Conservation (phyloP, 1,140 invertebrate genomes). For the Anoplophora glabripennis region DNA sequence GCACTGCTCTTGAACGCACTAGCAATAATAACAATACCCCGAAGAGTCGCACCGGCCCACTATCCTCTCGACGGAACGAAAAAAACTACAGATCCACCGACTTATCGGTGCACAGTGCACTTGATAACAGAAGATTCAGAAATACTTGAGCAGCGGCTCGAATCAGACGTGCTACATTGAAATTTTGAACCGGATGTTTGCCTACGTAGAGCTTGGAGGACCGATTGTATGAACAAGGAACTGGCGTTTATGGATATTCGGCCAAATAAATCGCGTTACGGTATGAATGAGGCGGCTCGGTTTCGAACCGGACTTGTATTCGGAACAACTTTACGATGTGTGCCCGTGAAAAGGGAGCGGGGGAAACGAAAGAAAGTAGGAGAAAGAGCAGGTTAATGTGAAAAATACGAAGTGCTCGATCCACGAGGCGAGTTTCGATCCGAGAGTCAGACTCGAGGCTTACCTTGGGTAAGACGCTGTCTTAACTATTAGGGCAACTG, state of each 20-base stretch:
- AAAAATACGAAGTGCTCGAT: constrained; percentile 11
- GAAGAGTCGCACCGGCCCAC: too few relatives aligned
- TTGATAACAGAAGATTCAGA: not conserved
- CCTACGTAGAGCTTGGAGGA: not conserved
- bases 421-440: not conserved
- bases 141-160: too few relatives aligned
- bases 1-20: too few relatives aligned
- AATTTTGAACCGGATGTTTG: constrained; percentile 19
- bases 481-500: not conserved
- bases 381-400: constrained; percentile 12
- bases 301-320: constrained; percentile 11
- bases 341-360: not conserved
- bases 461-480: not conserved
- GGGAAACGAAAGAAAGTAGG: constrained; percentile 14
- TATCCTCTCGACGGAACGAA: too few relatives aligned
- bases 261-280: constrained; percentile 10
- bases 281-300: constrained; percentile 5
- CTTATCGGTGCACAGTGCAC: constrained; percentile 5
- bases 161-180: constrained; percentile 7
- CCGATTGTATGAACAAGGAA: constrained; percentile 3
- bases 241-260: constrained; percentile 10
- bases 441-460: not conserved
- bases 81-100: not conserved
- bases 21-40: too few relatives aligned
- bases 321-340: too few relatives aligned